Conservation (phyloP, 1,140 invertebrate genomes). For the Aphaenogaster ashmeadi region DNA sequence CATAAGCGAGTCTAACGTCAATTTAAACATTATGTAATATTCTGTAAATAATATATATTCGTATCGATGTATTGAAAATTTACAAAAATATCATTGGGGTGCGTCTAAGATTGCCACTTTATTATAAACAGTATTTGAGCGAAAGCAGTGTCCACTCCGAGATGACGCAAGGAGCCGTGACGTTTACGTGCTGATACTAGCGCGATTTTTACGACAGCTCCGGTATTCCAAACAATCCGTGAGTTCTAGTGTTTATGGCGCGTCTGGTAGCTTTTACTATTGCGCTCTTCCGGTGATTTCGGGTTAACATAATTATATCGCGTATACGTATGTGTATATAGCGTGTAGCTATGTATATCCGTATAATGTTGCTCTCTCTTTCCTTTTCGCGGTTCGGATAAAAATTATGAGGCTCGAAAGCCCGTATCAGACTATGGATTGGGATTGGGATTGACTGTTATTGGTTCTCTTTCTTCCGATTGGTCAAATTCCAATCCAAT, state of each 20-base stretch:
- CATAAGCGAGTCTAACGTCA: constrained; percentile 3
- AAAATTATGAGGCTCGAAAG: background rate
- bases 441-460: no score
- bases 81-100: background rate
- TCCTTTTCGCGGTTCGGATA: background rate
- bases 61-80: background rate
- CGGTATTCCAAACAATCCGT: constrained; percentile 49
- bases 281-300: constrained; percentile 36
- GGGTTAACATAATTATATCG: background rate
- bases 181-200: constrained; percentile 49
- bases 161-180: constrained; percentile 29
- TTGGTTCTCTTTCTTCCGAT: no score
- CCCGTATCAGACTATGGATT: no score
- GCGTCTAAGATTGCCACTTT: background rate
- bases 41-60: background rate
- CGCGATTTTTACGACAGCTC: constrained; percentile 47
- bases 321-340: background rate
- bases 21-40: constrained; percentile 26
- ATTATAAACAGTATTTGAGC: constrained; percentile 29
- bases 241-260: constrained; percentile 56
- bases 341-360: constrained; percentile 30
- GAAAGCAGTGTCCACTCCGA: constrained; percentile 29
- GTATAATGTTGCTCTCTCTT: background rate
- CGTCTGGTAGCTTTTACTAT: constrained; percentile 53
- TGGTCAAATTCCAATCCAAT: no score